phyloP scores from a whole-genome alignment of 2,888 invertebrate genomes.

The Prosapia bicincta region DNA sequence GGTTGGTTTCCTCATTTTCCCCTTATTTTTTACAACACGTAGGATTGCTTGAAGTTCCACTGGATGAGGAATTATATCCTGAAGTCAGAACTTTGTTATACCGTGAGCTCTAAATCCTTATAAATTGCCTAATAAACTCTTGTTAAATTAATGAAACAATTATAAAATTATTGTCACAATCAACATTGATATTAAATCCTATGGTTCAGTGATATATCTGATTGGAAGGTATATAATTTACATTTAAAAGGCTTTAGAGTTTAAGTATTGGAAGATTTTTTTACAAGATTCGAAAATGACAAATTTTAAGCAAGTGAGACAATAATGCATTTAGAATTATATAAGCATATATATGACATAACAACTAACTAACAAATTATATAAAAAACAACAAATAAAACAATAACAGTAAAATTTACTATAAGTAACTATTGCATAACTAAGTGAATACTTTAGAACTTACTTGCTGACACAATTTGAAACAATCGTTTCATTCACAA shows the following conservation, averaged over 20 bases:
- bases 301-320: no score
- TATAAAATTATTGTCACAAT: conserved; percentile 30
- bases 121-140: conserved; percentile 16
- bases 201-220: conserved; percentile 1
- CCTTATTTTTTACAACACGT: not conserved
- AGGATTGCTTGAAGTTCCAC: not conserved
- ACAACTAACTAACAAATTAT: no score
- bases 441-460: no score
- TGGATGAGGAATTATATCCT: not conserved
- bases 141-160: conserved; percentile 21
- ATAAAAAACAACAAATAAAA: no score
- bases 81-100: not conserved
- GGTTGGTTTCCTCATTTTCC: not conserved
- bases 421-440: no score
- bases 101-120: not conserved
- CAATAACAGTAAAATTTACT: no score
- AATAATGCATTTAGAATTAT: no score
- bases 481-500: no score
- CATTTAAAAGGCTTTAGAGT: not conserved
- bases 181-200: conserved; percentile 5
- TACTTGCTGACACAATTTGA: no score
- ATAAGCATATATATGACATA: no score
- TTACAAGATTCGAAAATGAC: no score
- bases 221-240: conserved; percentile 12
- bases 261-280: no score